phyloP scores from a whole-genome alignment of 2,113 vertebrate species.

The Heloderma charlesbogerti region DNA sequence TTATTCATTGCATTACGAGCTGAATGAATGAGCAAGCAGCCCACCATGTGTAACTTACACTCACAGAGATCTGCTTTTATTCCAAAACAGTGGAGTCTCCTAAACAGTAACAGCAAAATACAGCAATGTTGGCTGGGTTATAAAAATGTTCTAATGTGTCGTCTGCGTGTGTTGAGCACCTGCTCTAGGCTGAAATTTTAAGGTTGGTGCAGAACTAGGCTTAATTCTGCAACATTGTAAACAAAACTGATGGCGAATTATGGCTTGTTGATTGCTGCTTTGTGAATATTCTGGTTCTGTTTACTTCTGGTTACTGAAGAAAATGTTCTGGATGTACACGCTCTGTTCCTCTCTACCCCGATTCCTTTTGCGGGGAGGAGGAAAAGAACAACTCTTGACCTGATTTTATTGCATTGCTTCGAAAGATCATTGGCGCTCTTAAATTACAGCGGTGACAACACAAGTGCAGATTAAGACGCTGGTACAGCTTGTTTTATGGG shows the following conservation, averaged over 20 bases:
- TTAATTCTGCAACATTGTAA: neutral
- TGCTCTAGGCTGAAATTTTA: neutral
- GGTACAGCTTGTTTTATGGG: constrained; percentile 55
- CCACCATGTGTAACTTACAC: constrained; percentile 6
- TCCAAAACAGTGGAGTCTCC: neutral
- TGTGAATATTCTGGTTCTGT: constrained; percentile 26
- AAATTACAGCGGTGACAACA: constrained; percentile 37
- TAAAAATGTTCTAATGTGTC: neutral
- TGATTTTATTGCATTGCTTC: constrained; percentile 14
- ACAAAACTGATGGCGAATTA: neutral
- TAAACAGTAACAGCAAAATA: constrained; percentile 9
- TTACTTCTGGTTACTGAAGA: constrained; percentile 2
- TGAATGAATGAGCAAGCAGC: constrained; percentile 51
- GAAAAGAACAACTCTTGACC: neutral
- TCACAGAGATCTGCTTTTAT: constrained; percentile 18
- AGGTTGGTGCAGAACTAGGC: neutral
- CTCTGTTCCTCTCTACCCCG: neutral
- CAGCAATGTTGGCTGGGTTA: constrained; percentile 10
- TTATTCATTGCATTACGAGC: constrained; percentile 65
- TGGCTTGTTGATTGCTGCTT: constrained; percentile 27
- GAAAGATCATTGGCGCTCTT: constrained; percentile 31
- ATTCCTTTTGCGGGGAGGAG: neutral
- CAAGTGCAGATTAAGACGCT: constrained; percentile 13
- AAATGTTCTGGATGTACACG: constrained; percentile 15
- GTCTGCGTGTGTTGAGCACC: neutral